A percentile compares a stretch with the other conserved stretches of the same genome.
phyloP scores from a whole-genome alignment of 2,888 invertebrate species.

The Callosobruchus maculatus region DNA sequence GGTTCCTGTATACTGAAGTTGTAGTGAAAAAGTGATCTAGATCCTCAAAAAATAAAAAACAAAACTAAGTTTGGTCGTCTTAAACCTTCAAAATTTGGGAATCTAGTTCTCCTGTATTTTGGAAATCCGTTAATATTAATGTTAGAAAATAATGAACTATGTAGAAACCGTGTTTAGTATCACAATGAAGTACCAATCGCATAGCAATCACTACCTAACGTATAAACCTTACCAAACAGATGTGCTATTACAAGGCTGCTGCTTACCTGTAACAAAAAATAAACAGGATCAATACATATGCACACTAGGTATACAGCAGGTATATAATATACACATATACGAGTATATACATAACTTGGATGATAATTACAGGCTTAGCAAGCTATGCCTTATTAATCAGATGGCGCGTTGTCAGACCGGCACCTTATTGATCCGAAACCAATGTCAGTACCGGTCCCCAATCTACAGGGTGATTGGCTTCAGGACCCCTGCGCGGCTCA shows the following conservation, averaged over 20 bases:
- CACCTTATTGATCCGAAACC: constrained; percentile 32
- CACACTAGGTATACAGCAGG: background rate
- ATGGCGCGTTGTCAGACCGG: constrained; percentile 26
- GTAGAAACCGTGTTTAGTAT: no score
- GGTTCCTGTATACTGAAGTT: no score
- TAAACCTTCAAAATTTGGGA: no score
- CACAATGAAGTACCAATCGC: no score
- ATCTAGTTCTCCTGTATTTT: no score
- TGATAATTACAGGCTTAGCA: background rate
- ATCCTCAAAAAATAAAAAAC: no score
- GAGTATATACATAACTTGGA: background rate
- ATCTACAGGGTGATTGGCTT: constrained; percentile 32
- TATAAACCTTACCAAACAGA: background rate
- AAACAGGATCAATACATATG: background rate
- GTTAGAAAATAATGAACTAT: no score
- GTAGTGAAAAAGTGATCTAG: no score
- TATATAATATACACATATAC: background rate
- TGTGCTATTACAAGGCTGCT: background rate
- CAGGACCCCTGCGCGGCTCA: constrained; percentile 33
- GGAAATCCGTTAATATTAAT: no score
- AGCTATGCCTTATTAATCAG: constrained; percentile 10
- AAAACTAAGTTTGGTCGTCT: no score
- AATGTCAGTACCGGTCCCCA: constrained; percentile 27
- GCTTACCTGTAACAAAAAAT: constrained; percentile 5
- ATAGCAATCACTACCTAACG: no score